Evolutionary conservation across 2,888 invertebrate genomes (phyloP), one percentile per base, ranked within the genome.

Genomic region (Melikaiella ostensackeni): DNA sequence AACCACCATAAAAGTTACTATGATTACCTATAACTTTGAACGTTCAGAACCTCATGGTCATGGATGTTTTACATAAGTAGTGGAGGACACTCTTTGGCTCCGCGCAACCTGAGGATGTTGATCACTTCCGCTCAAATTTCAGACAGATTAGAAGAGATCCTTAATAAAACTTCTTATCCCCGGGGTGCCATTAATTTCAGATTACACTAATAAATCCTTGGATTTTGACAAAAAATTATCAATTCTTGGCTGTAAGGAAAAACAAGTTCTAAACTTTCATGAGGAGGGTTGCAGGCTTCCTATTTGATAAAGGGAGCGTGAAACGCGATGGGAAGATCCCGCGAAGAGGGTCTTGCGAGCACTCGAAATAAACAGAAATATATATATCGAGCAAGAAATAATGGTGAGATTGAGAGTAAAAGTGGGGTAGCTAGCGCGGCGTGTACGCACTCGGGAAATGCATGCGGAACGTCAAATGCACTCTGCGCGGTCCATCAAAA

Each of bases 391-490:
- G 78, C 77, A 61, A 81, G 82, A 84, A 84, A 84, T 81, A 84
- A 80, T 79, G 79, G 82, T 74, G 70, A 76, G 80, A 74, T 30
- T 50, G 30, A 30, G 30, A 4, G 4, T 42, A 9, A 75, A 79
- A 66, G 78, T 80, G 81, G 77, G 78, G 77, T 50, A 42, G 55
- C n/a, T 70, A 27, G 79, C 70, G 79, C 76, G 59, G 77, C 64
- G 76, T 63, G 75, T 76, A 76, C 78, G 76, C 80, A 77, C 80
- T 80, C 77, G 77, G 84, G 83, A 84, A 88, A 87, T 88, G 89
- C 89, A 89, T 86, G 86, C 84, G 86, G 88, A 89, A 89, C 86
- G 89, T 89, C 89, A 89, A 88, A 88, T 89, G 89, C 89, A 89
- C 88, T 89, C 87, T 81, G 85, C 83, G 84, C 86, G 86, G 88